A percentile compares a stretch with the other conserved stretches of the same genome.
Conservation (phyloP, 2,113 vertebrate species). For the Plecotus auritus region DNA sequence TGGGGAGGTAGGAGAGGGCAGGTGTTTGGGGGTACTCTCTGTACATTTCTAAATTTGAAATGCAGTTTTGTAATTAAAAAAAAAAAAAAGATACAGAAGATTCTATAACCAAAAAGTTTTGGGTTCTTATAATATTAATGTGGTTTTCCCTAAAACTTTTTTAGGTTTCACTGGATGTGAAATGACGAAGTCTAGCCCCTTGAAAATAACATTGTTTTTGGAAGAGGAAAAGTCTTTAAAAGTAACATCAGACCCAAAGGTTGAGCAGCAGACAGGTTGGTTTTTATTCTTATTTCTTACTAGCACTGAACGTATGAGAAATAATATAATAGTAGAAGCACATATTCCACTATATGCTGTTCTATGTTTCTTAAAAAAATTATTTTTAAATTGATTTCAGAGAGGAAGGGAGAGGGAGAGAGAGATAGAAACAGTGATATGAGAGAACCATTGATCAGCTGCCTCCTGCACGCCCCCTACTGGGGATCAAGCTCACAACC, state of each 20-base stretch:
- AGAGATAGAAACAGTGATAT: too few relatives aligned
- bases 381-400: too few relatives aligned
- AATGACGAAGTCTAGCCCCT: constrained; percentile 72
- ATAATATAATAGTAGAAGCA: neutral
- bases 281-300: constrained; percentile 32
- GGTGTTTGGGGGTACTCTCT: neutral
- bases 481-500: too few relatives aligned
- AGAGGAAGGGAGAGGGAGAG: too few relatives aligned
- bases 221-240: constrained; percentile 73
- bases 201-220: constrained; percentile 70
- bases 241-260: constrained; percentile 43
- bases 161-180: constrained; percentile 70
- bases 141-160: constrained; percentile 10
- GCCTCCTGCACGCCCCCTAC: too few relatives aligned
- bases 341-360: neutral
- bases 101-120: neutral
- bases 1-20: neutral
- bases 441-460: too few relatives aligned
- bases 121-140: neutral
- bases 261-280: constrained; percentile 75
- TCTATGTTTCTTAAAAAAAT: neutral
- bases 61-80: neutral
- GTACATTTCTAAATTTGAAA: neutral
- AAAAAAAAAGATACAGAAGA: neutral
- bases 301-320: neutral